Conservation (phyloP, 2,888 invertebrate species). For the Drosophila ochracea region DNA sequence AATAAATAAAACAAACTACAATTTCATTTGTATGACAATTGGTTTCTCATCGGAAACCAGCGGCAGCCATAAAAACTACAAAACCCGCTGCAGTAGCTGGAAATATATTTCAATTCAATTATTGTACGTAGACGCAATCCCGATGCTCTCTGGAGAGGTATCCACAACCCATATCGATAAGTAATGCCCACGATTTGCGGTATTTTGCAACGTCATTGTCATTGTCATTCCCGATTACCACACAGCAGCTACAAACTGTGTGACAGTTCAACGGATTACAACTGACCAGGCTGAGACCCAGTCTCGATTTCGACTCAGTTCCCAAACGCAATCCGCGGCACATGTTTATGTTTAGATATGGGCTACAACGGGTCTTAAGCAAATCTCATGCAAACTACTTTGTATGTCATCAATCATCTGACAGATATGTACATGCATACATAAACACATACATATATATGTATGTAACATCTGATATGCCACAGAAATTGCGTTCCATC, state of each 20-base stretch:
- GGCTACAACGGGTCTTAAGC: slow-evolving; percentile 42
- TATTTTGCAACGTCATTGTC: slow-evolving; percentile 53
- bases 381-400: slow-evolving; percentile 66
- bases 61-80: slow-evolving; percentile 9
- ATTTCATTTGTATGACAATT: slow-evolving; percentile 43
- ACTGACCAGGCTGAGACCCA: slow-evolving; percentile 38
- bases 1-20: slow-evolving; percentile 19
- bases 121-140: slow-evolving; percentile 44
- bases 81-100: slow-evolving; percentile 32
- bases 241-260: slow-evolving; percentile 16
- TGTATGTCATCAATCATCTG: slow-evolving; percentile 71
- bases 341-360: slow-evolving; percentile 48
- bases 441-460: neutral
- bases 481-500: slow-evolving; percentile 37
- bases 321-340: slow-evolving; percentile 45
- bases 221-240: slow-evolving; percentile 42
- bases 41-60: slow-evolving; percentile 23
- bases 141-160: slow-evolving; percentile 6
- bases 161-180: neutral
- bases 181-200: slow-evolving; percentile 26
- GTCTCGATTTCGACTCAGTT: slow-evolving; percentile 11
- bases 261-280: slow-evolving; percentile 61
- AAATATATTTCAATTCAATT: slow-evolving; percentile 58
- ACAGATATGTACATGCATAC: slow-evolving; percentile 13
- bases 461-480: neutral